phyloP scores from a whole-genome alignment of 2,113 vertebrate species.

The Podilymbus podiceps region DNA sequence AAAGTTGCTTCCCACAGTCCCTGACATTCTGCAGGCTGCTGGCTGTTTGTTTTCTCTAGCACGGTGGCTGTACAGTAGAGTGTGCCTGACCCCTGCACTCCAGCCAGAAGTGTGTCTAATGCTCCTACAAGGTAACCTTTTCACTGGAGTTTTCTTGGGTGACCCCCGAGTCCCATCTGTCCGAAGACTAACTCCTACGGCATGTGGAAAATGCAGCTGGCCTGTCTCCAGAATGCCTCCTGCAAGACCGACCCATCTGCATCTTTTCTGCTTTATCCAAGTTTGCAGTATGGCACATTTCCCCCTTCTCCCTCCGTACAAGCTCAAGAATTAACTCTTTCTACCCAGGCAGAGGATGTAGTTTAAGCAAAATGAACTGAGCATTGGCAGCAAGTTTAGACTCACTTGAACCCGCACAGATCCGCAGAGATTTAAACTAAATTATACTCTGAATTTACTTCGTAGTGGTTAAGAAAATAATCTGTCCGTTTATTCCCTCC shows the following conservation, averaged over 20 bases:
- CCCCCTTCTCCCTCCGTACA: neutral
- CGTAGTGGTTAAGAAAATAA: neutral
- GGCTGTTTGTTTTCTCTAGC: conserved; percentile 45
- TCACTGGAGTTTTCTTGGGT: neutral
- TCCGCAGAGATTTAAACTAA: neutral
- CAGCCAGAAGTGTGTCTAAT: neutral
- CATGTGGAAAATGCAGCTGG: conserved; percentile 51
- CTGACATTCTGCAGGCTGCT: neutral
- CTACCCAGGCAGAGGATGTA: neutral
- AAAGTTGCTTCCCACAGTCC: conserved; percentile 30
- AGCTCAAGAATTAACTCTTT: conserved; percentile 1
- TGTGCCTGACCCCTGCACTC: neutral
- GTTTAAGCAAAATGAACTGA: neutral
- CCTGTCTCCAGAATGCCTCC: conserved; percentile 4
- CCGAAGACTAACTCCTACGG: conserved; percentile 4
- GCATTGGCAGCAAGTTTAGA: neutral
- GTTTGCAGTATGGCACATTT: conserved; percentile 19
- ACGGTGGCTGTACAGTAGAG: neutral
- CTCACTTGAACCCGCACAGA: neutral
- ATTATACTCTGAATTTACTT: neutral
- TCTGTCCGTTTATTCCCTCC: neutral
- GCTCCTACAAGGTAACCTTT: conserved; percentile 38
- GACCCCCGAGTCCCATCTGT: conserved; percentile 48
- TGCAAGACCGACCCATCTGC: conserved; percentile 38
- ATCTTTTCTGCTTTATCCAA: conserved; percentile 19